These are phyloP conservation scores for Brachionus sp. DNA, from an alignment of 1,140 invertebrate species.

Conservation along the genomic window DNA sequence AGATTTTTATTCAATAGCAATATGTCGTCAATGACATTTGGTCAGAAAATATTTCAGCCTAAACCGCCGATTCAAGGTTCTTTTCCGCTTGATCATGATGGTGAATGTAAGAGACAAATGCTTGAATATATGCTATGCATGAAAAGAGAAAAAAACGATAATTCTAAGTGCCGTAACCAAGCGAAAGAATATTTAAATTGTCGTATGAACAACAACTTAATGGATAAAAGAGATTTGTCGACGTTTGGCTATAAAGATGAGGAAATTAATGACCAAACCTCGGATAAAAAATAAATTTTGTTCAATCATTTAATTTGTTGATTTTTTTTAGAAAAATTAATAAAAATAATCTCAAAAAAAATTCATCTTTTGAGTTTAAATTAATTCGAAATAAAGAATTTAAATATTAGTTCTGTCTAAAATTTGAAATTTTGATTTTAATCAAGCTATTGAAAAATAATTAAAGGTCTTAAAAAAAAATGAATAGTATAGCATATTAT, in stretches of 20 bases:
- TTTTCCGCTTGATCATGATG: constrained; percentile 43
- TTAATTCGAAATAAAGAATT: background rate
- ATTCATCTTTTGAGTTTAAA: too few relatives aligned
- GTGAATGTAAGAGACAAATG: constrained; percentile 37
- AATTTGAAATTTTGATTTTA: too few relatives aligned
- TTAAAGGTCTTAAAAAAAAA: too few relatives aligned
- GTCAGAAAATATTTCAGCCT: constrained; percentile 45
- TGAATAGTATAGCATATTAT: too few relatives aligned
- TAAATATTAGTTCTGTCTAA: too few relatives aligned
- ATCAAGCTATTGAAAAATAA: too few relatives aligned
- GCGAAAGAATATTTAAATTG: constrained; percentile 43
- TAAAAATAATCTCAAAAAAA: background rate
- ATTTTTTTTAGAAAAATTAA: background rate
- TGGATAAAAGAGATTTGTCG: constrained; percentile 40
- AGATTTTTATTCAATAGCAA: background rate
- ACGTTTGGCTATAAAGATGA: constrained; percentile 26
- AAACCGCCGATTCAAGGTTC: constrained; percentile 39
- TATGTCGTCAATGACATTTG: constrained; percentile 46
- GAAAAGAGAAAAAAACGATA: constrained; percentile 27
- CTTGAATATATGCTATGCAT: constrained; percentile 44
- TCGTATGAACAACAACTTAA: constrained; percentile 41
- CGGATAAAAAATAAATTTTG: background rate
- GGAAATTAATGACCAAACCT: background rate
- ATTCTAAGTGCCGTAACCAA: background rate
- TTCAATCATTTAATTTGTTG: background rate